These are phyloP conservation scores for Hesperophylax magnus DNA, from an alignment of 1,140 invertebrate genomes.

Conservation along the genomic window DNA sequence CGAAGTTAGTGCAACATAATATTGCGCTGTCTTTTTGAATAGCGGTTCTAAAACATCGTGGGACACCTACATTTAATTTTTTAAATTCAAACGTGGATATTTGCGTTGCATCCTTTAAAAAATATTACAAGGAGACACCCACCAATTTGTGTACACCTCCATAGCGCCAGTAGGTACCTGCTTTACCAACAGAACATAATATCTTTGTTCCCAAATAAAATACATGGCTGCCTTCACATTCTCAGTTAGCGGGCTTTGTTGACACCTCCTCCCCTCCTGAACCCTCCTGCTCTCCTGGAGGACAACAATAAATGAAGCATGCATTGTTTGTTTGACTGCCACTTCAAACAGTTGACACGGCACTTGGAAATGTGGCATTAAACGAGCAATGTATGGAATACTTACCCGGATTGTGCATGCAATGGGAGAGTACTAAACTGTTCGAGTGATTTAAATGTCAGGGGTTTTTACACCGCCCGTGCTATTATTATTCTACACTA, in stretches of 20 bases:
- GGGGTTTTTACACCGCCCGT: not conserved
- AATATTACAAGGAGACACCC: not conserved
- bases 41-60: not conserved
- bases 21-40: no score
- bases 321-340: conserved; percentile 18
- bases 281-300: not conserved
- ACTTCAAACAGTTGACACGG: not conserved
- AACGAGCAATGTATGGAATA: conserved; percentile 5
- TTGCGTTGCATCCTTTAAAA: not conserved
- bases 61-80: not conserved
- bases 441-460: not conserved
- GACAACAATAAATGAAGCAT: conserved; percentile 37
- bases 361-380: conserved; percentile 26
- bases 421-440: no score
- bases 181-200: not conserved
- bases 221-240: not conserved
- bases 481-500: not conserved
- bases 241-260: conserved; percentile 21
- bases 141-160: not conserved
- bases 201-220: not conserved
- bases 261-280: conserved; percentile 17
- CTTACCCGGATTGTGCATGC: not conserved
- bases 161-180: not conserved
- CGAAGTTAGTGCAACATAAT: no score
- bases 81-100: not conserved